Evolutionary conservation across 2,888 invertebrate genomes (phyloP).

Genomic region (Sepiola atlantica): DNA sequence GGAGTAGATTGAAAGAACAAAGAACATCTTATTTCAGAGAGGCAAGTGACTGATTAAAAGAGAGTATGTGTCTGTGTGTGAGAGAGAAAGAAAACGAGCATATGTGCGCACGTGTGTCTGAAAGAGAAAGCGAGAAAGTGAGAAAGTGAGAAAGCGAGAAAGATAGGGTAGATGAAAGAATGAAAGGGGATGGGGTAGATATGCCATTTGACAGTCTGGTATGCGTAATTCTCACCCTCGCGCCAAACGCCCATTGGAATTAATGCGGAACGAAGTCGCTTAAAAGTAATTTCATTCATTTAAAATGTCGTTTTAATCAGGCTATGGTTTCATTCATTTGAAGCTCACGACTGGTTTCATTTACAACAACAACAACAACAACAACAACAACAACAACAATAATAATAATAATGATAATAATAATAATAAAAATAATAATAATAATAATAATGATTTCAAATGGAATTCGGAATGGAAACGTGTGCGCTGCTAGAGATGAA

Average conservation of each 20-base stretch:
- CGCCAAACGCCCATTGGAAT: background rate
- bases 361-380: background rate
- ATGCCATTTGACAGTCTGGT: background rate
- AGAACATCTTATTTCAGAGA: no score
- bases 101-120: background rate
- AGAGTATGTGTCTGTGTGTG: background rate
- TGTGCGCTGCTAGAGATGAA: no score
- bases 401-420: no score
- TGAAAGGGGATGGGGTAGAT: background rate
- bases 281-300: slow-evolving; percentile 32
- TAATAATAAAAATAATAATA: no score
- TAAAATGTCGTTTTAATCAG: background rate
- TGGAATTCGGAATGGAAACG: no score
- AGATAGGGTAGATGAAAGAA: background rate
- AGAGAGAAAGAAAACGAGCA: background rate
- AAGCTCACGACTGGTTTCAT: background rate
- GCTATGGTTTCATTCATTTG: slow-evolving; percentile 21
- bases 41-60: no score
- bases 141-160: background rate
- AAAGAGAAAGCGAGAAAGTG: background rate
- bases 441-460: no score
- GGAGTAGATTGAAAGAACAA: no score
- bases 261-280: background rate
- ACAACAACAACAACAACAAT: no score
- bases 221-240: background rate